Conservation (phyloP, 1,140 invertebrate species). For the Tribolium castaneum region DNA sequence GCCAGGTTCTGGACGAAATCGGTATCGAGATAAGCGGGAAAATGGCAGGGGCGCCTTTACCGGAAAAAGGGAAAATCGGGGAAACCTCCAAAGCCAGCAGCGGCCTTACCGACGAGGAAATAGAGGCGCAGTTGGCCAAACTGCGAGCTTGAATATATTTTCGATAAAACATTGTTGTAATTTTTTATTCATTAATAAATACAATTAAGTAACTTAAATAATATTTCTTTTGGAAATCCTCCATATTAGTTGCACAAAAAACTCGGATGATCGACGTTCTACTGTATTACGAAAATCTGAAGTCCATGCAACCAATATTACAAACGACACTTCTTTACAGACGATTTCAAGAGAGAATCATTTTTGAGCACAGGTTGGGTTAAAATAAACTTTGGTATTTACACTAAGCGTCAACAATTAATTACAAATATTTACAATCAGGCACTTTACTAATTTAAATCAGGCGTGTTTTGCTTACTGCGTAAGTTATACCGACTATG, state of each 20-base stretch:
- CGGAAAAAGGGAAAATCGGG: conserved; percentile 70
- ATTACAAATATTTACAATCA: conserved; percentile 2
- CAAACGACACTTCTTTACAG: too few relatives aligned
- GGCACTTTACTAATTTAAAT: conserved; percentile 36
- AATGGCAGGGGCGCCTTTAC: conserved; percentile 66
- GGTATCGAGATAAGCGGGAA: conserved; percentile 94
- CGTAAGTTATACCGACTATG: conserved; percentile 42
- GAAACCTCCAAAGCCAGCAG: conserved; percentile 63
- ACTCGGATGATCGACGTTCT: too few relatives aligned
- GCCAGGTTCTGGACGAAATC: conserved; percentile 93
- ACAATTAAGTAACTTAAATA: not conserved
- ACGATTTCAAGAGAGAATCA: too few relatives aligned
- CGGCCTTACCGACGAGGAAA: conserved; percentile 76
- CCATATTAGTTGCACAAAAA: too few relatives aligned
- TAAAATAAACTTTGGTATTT: not conserved
- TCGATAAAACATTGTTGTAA: conserved; percentile 22
- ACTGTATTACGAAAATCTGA: too few relatives aligned
- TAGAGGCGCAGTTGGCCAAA: conserved; percentile 81
- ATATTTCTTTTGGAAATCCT: not conserved
- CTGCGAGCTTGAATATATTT: conserved; percentile 67
- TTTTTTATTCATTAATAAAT: conserved; percentile 11
- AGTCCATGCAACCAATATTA: too few relatives aligned
- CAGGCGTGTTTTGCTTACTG: conserved; percentile 48
- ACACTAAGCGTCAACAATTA: conserved; percentile 10
- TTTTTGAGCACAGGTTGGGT: not conserved